Conservation (phyloP, 2,888 invertebrate genomes). For the Hetaerina titia region DNA sequence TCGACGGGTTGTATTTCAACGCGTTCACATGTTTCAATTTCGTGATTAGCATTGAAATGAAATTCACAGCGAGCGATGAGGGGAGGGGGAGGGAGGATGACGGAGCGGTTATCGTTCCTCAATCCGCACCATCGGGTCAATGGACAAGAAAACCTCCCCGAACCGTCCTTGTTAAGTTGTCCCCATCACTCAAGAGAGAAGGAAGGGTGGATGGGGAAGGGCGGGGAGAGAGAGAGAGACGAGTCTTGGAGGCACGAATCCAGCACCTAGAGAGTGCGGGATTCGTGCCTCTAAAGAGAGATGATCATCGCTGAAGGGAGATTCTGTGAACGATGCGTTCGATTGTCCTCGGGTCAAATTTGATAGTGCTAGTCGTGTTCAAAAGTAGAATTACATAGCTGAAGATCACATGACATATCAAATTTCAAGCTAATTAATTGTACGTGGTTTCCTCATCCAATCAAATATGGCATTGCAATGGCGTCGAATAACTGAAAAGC, state of each 20-base stretch:
- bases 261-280: not conserved
- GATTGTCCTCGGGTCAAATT: too few species aligned
- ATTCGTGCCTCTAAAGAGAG: not conserved
- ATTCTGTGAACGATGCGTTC: too few species aligned
- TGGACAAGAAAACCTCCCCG: not conserved
- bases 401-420: too few species aligned
- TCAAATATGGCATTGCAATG: too few species aligned
- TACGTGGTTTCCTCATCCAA: too few species aligned
- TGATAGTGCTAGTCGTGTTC: too few species aligned
- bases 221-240: not conserved
- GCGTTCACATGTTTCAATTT: not conserved
- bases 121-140: not conserved
- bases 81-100: not conserved
- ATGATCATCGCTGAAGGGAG: not conserved
- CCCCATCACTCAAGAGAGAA: not conserved
- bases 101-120: not conserved
- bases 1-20: not conserved
- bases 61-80: not conserved
- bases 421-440: too few species aligned
- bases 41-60: conserved; percentile 8
- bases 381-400: too few species aligned
- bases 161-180: not conserved
- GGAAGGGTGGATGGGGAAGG: not conserved
- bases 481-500: too few species aligned
- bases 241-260: not conserved